Conservation (phyloP, 2,797 vertebrate species). For the Morelia viridis region DNA sequence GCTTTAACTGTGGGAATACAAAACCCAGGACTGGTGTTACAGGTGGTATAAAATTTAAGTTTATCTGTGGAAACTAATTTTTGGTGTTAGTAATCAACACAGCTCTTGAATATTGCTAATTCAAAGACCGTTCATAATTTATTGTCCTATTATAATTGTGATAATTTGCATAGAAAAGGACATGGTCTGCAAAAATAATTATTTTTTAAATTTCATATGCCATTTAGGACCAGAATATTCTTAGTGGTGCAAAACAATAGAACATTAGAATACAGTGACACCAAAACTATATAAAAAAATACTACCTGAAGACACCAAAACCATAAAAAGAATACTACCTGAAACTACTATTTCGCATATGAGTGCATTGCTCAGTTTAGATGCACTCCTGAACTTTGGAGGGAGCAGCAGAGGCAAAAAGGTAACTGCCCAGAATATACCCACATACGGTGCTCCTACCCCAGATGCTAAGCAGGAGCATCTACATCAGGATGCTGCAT, state of each 20-base stretch:
- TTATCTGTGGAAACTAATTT: neutral
- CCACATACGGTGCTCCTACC: neutral
- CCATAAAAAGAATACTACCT: no score
- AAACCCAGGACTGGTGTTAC: neutral
- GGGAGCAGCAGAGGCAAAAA: neutral
- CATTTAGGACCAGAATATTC: neutral
- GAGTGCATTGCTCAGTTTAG: neutral
- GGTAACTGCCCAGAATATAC: neutral
- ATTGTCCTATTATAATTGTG: neutral
- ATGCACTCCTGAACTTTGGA: neutral
- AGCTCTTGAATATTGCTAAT: neutral
- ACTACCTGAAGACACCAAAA: neutral
- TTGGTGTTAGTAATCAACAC: neutral
- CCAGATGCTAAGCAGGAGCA: neutral
- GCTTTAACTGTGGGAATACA: neutral
- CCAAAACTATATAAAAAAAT: neutral
- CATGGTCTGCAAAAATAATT: neutral
- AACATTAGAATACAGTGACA: neutral
- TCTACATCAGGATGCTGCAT: neutral
- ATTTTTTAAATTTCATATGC: neutral
- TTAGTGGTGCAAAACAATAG: neutral
- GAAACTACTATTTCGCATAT: neutral
- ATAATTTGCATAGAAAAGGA: neutral
- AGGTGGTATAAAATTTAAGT: neutral
- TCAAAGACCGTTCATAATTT: neutral